Evolutionary conservation across 2,113 vertebrate genomes (phyloP), one percentile per base, ranked within the genome.

Genomic region (Misgurnus anguillicaudatus): DNA sequence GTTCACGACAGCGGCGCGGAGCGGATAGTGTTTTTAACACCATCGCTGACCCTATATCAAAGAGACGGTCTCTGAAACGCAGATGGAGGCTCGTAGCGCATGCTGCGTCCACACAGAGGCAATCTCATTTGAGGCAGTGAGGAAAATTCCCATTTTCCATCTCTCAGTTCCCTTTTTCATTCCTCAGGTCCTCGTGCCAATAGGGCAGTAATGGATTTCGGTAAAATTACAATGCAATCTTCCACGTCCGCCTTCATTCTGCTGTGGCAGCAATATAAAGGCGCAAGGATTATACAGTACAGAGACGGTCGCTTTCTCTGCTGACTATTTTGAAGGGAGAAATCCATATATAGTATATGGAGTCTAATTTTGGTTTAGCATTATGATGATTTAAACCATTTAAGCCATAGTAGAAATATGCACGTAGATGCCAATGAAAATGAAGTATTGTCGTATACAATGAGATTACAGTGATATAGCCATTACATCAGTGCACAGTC

Each of bases 201-300:
- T 84, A 76, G 53, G 31, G 24, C 51, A 17, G 82, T 79, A 82
- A 86, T 72, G 69, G 76, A 47, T 81, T 89, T 85, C 66, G 51
- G 57, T 73, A 67, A 87, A 87, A 89, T 85, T 86, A 80, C 62
- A 87, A 83, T 84, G 70, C 78, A 75, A 80, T 82, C 83, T 77
- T n/a, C 83, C 66, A 82, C 78, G 80, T 89, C 87, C 67, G 51
- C 14, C 89, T 85, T 89, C 67, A 83, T 82, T 81, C 24, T 70
- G 65, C 8, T 85, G 81, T 61, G 57, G 82, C 86, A 81, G 73
- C 16, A 84, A 81, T 82, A 77, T 75, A 57, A 73, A 73, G 85
- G 72, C 5, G 73, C 85, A 82, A 75, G 86, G 89, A 91, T 90
- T 85, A 89, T 84, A 87, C 83, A 86, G 83, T 76, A 76, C 82